Base-by-base conservation (phyloP, 2,797 vertebrate species). In the Chlorospingus semifuscus region DNA sequence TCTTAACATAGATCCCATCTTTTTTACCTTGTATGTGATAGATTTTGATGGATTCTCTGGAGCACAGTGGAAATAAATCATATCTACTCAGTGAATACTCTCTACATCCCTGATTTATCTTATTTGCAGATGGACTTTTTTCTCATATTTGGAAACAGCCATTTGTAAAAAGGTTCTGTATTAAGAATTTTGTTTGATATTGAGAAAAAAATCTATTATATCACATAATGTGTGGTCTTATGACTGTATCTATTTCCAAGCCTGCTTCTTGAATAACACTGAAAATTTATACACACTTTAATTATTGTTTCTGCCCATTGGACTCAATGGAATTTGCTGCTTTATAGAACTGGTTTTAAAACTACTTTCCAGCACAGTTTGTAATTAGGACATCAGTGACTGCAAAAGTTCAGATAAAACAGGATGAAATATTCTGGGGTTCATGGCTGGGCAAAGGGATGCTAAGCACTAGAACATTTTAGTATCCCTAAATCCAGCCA, bases 31-130 rank as follows among this genome's bases (percentile, higher is more conserved):
- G 27, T 37, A 26, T 87, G 27, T 86, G 71, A 74, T 89, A 61
- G 84, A 64, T 91, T 87, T 88, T 93, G 84, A 90, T 84, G 72
- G 82, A 87, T 94, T 93, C 55, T 74, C 42, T 68, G 41, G 27
- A 69, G 39, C 41, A 76, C 42, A 80, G 32, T 3, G 8, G 32
- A 82, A 92, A 78, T 83, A 71, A 93, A 68, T 93, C 2, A 1
- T 34, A 57, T 49, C 53, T 83, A 66, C 19, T 15, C 37, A 63
- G 63, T 8, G 4, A 95, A 89, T 65, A 70, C 65, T 93, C 36
- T 46, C 29, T 14, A 22, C 3, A 19, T 65, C 65, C 55, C 37
- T 49, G 70, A 82, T 91, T 86, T 88, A 72, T 55, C 57, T 68
- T 46, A 64, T 57, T 84, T 90, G 69, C 41, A 82, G 49, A 86